Base-by-base conservation (phyloP, 23 tunicate species). In the Halocynthia roretzi region DNA sequence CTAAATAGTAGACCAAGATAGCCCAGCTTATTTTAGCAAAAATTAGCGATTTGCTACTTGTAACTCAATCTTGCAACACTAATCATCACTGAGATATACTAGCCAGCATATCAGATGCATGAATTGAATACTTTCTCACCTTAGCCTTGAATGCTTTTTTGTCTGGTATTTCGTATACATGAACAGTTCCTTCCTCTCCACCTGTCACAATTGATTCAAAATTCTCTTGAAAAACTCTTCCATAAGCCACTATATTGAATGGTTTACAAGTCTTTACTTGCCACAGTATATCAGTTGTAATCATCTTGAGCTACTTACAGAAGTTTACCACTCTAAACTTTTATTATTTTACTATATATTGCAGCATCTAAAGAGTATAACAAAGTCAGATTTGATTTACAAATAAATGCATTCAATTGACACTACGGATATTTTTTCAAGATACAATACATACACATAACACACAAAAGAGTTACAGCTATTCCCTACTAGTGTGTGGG, bases 141-240 rank as follows among this genome's bases (percentile, higher is more conserved):
- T 40, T 20, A 10, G 49, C 52, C 6, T 12, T 40, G 10, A 53
- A n/a, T 7, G 50, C 52, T 48, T 51, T 62, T 2, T 71, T 50
- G 14, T 52, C 60, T 8, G 94, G 94, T 12, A 44, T 52, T 67
- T 76, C 80, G 67, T 79, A 89, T 2, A 89, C 84, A 55, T 78
- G 77, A 7, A 89, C 84, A 63, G 84, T 60, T 21, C 96, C 88
- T 69, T 89, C 96, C 51, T 89, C 88, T 6, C 88, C 88, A 8
- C 83, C 96, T 5, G 87, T 72, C 5, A 89, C 75, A 53, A 89
- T 76, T 7, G 74, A 80, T 56, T 83, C 75, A 44, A 31, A 23
- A 20, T 52, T 56, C 51, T 76, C 69, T 68, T 80, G 82, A 70
- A 89, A 89, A 52, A 89, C 62, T 69, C 80, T 83, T 53, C 96